Evolutionary conservation across 2,888 invertebrate species (phyloP), one percentile per base, ranked within the genome.

Genomic region (Ormyrus labotus): DNA sequence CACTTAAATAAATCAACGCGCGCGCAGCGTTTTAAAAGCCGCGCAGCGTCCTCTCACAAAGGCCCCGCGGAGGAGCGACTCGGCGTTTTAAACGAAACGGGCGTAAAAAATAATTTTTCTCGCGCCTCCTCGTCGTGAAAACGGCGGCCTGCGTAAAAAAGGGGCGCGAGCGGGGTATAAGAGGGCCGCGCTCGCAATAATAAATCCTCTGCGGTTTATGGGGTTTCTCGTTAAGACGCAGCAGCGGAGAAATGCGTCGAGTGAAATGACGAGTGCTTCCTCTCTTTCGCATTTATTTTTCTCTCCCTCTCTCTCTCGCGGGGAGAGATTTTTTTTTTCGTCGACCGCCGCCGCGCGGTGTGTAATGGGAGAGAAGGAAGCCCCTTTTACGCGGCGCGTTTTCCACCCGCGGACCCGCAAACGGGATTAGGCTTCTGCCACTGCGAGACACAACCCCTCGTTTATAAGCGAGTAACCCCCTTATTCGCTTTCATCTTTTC

Each of bases 331-430:
- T 19, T 19, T 19, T 19, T 19, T 19, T 19, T 19, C 19, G 19
- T 19, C 19, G 19, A 19, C 19, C 19, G 19, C 19, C 19, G 19
- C 61, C 13, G 47, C 77, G 19, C 19, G 19, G 60, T 58, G 50
- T 65, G 48, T 6, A 19, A 63, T 7, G 50, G 48, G 60, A 60
- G n/a, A 34, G 51, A 53, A 51, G 63, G 85, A 85, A 83, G 82
- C 82, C 73, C 55, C 58, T 34, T 72, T 82, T 81, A 83, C 85
- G 85, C 19, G 19, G 19, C 83, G 83, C 84, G 85, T 84, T 84
- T 84, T 81, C 70, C 82, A 73, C 78, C 55, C 82, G 79, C 69
- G 67, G 19, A 19, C 72, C 70, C 55, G 45, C 80, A 70, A 74
- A 75, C 63, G 80, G 65, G 80, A 75, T 74, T 74, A 80, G 50